Percentiles rank a stretch among this genome's conserved stretches.
phyloP scores from a whole-genome alignment of 2,888 invertebrate species.

The Ryuthela nishihirai region DNA sequence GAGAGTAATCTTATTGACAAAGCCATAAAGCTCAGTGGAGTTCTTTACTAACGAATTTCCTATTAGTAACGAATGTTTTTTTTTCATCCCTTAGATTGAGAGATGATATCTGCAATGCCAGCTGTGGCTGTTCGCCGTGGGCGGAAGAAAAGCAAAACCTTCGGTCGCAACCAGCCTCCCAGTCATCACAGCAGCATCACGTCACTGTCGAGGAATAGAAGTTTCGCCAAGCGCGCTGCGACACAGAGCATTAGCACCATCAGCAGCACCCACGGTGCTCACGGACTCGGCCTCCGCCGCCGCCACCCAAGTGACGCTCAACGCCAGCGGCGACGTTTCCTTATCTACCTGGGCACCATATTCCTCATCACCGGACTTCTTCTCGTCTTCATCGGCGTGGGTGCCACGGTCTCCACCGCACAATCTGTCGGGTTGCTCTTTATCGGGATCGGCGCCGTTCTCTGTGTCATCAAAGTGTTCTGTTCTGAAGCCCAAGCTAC shows the following conservation, averaged over 20 bases:
- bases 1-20: no score
- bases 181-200: conserved; percentile 35
- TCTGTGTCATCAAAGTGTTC: conserved; percentile 40
- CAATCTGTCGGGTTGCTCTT: conserved; percentile 39
- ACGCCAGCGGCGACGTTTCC: conserved; percentile 28
- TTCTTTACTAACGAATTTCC: no score
- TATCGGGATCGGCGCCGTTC: conserved; percentile 38
- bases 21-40: no score
- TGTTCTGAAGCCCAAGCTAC: conserved; percentile 31
- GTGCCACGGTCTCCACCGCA: conserved; percentile 25
- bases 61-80: neutral
- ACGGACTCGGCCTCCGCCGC: conserved; percentile 3
- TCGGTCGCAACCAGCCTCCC: conserved; percentile 27
- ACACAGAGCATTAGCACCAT: conserved; percentile 31
- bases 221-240: conserved; percentile 1
- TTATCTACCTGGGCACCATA: conserved; percentile 40
- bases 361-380: conserved; percentile 40
- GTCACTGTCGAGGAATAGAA: conserved; percentile 10
- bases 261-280: neutral
- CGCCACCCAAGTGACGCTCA: conserved; percentile 19
- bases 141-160: conserved; percentile 60
- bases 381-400: conserved; percentile 40
- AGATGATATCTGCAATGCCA: conserved; percentile 81
- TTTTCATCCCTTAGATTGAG: conserved; percentile 1
- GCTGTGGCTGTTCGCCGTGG: conserved; percentile 80